Conservation (phyloP, 2,888 invertebrate species). For the Tenthredo livida region DNA sequence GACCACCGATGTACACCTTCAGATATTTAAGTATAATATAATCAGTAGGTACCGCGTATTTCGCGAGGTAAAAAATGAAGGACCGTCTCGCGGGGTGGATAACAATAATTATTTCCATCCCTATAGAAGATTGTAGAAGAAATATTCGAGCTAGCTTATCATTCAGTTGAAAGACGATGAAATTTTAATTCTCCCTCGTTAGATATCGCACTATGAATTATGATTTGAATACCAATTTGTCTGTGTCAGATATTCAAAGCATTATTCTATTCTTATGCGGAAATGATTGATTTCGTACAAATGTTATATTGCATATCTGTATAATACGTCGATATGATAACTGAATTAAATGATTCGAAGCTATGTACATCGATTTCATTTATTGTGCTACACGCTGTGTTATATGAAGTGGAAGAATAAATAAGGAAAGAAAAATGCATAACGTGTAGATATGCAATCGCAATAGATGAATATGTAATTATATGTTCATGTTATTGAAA, state of each 20-base stretch:
- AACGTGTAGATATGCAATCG: not conserved
- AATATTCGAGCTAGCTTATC: not conserved
- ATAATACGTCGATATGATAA: not conserved
- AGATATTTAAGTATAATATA: not conserved
- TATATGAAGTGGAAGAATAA: not conserved
- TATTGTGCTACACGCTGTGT: not conserved
- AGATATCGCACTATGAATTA: not conserved
- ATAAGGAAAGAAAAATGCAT: not conserved
- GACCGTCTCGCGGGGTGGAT: too few species aligned
- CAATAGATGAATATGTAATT: not conserved
- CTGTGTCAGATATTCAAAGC: not conserved
- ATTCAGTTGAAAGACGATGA: not conserved
- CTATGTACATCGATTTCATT: conserved; percentile 8
- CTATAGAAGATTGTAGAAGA: not conserved
- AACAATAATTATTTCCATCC: not conserved
- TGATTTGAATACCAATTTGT: not conserved
- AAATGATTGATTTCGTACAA: conserved; percentile 8
- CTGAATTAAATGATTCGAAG: conserved; percentile 1
- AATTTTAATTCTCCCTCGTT: not conserved
- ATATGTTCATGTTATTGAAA: not conserved
- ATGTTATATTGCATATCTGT: not conserved
- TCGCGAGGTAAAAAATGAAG: not conserved
- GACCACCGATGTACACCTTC: not conserved
- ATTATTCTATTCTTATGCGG: not conserved
- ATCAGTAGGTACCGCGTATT: not conserved